Percentiles rank a stretch among this genome's conserved stretches.
These are phyloP conservation scores for Eurytoma californica DNA, from an alignment of 2,888 invertebrate genomes.

Conservation along the genomic window DNA sequence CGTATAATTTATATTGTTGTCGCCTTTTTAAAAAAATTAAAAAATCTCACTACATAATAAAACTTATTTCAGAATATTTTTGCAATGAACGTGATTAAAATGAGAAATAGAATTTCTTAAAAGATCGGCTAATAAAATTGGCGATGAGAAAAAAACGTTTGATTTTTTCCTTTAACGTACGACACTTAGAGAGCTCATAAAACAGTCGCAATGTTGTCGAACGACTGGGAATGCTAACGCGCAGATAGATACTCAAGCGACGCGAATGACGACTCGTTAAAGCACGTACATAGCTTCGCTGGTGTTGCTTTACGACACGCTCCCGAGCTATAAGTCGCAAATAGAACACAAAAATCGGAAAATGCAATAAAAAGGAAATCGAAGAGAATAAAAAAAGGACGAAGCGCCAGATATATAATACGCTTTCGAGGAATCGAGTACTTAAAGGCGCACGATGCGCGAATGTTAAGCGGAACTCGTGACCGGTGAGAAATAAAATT, in stretches of 20 bases:
- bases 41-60: too few relatives aligned
- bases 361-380: conserved; percentile 3
- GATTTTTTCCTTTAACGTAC: not conserved
- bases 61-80: too few relatives aligned
- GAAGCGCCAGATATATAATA: not conserved
- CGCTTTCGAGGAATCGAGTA: not conserved
- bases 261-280: conserved; percentile 25
- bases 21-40: too few relatives aligned
- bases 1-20: too few relatives aligned
- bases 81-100: too few relatives aligned
- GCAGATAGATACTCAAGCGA: not conserved
- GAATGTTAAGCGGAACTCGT: not conserved
- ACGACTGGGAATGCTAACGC: conserved; percentile 24
- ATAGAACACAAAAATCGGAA: not conserved
- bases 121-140: too few relatives aligned
- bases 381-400: conserved; percentile 12
- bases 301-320: conserved; percentile 13
- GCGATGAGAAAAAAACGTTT: not conserved
- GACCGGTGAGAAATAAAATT: not conserved
- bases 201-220: not conserved
- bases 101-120: too few relatives aligned
- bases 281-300: not conserved
- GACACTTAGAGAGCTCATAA: conserved; percentile 15
- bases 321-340: not conserved
- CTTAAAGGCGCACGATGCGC: not conserved